Evolutionary conservation across 2,113 vertebrate species (phyloP).

Genomic region (Stigmatopora argus): DNA sequence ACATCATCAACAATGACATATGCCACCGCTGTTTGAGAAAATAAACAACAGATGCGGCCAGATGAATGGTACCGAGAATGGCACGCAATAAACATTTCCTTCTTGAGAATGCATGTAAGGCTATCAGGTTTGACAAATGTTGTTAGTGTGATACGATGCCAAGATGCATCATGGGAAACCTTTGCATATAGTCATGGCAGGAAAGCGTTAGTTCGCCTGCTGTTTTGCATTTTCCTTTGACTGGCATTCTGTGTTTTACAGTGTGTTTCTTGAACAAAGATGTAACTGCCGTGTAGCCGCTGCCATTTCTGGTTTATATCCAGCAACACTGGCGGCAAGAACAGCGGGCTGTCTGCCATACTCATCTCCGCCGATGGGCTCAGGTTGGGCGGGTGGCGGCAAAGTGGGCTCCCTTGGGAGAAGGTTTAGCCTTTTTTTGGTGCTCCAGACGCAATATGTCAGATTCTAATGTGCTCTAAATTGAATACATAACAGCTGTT

Average conservation of each 20-base stretch:
- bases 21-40: too few species aligned
- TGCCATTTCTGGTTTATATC: constrained; percentile 66
- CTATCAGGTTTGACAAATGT: too few species aligned
- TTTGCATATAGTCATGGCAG: background rate
- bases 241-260: background rate
- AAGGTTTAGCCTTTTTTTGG: constrained; percentile 17
- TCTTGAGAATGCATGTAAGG: too few species aligned
- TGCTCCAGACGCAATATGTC: constrained; percentile 14
- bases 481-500: background rate
- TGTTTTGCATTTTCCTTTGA: background rate
- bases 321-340: constrained; percentile 6
- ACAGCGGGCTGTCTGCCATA: constrained; percentile 44
- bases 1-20: too few species aligned
- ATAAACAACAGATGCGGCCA: too few species aligned
- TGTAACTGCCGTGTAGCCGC: constrained; percentile 19
- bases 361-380: constrained; percentile 33
- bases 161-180: too few species aligned
- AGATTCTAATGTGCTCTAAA: background rate
- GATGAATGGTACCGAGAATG: too few species aligned
- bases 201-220: background rate
- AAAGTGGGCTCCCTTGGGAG: constrained; percentile 29
- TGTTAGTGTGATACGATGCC: too few species aligned
- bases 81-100: too few species aligned
- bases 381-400: constrained; percentile 56
- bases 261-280: background rate